Conservation (phyloP, 1,140 invertebrate genomes). For the Manduca sexta region DNA sequence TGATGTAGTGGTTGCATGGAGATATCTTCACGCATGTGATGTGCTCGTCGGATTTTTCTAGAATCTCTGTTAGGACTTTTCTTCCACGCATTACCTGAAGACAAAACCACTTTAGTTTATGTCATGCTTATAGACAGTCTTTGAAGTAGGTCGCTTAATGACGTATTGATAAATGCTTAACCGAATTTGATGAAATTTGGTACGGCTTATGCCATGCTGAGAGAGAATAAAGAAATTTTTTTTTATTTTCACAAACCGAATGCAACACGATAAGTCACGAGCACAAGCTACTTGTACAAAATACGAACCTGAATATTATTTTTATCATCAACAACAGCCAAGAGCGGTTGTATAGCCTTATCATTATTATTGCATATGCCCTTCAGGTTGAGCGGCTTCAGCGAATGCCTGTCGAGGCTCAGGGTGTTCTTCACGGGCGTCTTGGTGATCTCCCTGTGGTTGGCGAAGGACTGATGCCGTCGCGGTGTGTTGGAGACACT, state of each 20-base stretch:
- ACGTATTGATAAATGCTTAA: too few relatives aligned
- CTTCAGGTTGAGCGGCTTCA: constrained; percentile 57
- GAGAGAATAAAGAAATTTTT: too few relatives aligned
- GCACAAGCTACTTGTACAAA: too few relatives aligned
- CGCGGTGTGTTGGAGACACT: constrained; percentile 32
- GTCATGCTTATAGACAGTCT: too few relatives aligned
- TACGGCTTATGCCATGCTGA: too few relatives aligned
- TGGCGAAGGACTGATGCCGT: constrained; percentile 45
- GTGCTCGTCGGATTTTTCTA: constrained; percentile 35
- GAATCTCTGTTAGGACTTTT: constrained; percentile 54
- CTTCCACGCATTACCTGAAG: constrained; percentile 55
- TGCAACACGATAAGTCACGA: too few relatives aligned
- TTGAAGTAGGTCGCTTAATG: too few relatives aligned
- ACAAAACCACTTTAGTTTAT: constrained; percentile 2
- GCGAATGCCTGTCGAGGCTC: constrained; percentile 47
- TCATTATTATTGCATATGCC: constrained; percentile 53
- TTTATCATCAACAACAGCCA: constrained; percentile 58
- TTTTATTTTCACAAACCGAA: too few relatives aligned
- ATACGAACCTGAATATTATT: constrained; percentile 56
- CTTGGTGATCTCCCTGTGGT: constrained; percentile 24
- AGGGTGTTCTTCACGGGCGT: constrained; percentile 35
- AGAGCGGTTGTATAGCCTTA: constrained; percentile 29
- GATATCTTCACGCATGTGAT: constrained; percentile 52
- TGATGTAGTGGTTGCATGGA: constrained; percentile 58
- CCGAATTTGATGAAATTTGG: too few relatives aligned